Conservation (phyloP, 2,888 invertebrate genomes). For the Campaea margaritaria region DNA sequence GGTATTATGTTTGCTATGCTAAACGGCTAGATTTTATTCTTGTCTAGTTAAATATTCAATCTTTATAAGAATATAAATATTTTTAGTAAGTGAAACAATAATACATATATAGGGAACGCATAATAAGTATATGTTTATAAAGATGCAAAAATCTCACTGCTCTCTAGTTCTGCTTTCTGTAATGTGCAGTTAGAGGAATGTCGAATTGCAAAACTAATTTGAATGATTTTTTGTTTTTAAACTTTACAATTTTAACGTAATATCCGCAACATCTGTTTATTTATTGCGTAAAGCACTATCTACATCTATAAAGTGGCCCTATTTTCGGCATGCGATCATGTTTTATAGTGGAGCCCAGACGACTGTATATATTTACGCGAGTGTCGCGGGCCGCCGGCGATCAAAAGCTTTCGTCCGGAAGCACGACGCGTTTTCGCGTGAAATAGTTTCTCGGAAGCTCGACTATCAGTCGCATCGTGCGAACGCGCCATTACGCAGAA, state of each 20-base stretch:
- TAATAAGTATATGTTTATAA: too few species aligned
- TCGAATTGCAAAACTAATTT: too few species aligned
- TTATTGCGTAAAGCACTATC: background rate
- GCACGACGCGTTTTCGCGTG: slow-evolving; percentile 60
- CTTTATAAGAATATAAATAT: too few species aligned
- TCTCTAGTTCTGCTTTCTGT: too few species aligned
- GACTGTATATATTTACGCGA: slow-evolving; percentile 37
- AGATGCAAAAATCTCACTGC: too few species aligned
- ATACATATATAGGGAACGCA: too few species aligned
- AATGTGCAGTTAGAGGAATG: too few species aligned
- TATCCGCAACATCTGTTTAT: too few species aligned
- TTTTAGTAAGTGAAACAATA: too few species aligned
- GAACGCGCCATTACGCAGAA: slow-evolving; percentile 58
- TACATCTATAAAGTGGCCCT: slow-evolving; percentile 18
- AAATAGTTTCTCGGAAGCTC: slow-evolving; percentile 69
- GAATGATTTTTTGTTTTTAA: too few species aligned
- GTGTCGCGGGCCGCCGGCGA: slow-evolving; percentile 47
- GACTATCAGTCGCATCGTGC: slow-evolving; percentile 55
- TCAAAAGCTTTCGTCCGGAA: slow-evolving; percentile 56
- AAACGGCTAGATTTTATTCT: slow-evolving; percentile 12
- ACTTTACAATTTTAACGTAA: too few species aligned
- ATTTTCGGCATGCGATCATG: slow-evolving; percentile 38
- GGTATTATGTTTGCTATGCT: slow-evolving; percentile 29
- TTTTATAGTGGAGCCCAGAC: slow-evolving; percentile 35
- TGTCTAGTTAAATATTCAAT: background rate